Conservation (phyloP, 2,113 vertebrate genomes). For the Hyperopisus bebe region DNA sequence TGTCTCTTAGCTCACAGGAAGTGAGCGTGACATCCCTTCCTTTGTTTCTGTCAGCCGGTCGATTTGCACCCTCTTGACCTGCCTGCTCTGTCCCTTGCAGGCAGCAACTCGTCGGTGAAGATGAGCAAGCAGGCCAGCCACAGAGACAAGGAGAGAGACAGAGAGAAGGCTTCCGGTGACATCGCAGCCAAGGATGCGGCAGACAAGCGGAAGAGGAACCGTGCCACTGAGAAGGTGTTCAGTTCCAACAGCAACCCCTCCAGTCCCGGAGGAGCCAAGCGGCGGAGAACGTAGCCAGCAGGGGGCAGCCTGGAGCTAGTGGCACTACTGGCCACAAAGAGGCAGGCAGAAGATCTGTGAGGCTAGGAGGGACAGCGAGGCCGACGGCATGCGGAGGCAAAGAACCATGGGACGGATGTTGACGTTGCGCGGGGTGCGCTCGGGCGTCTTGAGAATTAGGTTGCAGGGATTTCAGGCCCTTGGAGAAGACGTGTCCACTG, state of each 20-base stretch:
- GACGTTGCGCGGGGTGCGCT: background rate
- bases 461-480: background rate
- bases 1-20: conserved; percentile 50
- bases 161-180: conserved; percentile 71
- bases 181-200: conserved; percentile 63
- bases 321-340: conserved; percentile 67
- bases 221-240: conserved; percentile 82
- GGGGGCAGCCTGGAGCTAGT: conserved; percentile 59
- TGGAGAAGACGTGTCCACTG: background rate
- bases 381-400: background rate
- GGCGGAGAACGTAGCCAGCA: conserved; percentile 62
- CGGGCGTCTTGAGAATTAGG: background rate
- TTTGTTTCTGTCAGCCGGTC: conserved; percentile 30
- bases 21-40: conserved; percentile 59
- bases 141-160: conserved; percentile 68
- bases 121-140: conserved; percentile 63
- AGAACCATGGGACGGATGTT: background rate
- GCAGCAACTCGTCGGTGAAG: conserved; percentile 67
- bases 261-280: conserved; percentile 79
- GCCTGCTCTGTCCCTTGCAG: conserved; percentile 35
- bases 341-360: conserved; percentile 25
- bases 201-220: conserved; percentile 89
- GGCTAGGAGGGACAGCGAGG: background rate
- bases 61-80: conserved; percentile 25
- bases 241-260: conserved; percentile 85